phyloP scores from a whole-genome alignment of 2,888 invertebrate genomes.

The Anagyrus pseudococci region DNA sequence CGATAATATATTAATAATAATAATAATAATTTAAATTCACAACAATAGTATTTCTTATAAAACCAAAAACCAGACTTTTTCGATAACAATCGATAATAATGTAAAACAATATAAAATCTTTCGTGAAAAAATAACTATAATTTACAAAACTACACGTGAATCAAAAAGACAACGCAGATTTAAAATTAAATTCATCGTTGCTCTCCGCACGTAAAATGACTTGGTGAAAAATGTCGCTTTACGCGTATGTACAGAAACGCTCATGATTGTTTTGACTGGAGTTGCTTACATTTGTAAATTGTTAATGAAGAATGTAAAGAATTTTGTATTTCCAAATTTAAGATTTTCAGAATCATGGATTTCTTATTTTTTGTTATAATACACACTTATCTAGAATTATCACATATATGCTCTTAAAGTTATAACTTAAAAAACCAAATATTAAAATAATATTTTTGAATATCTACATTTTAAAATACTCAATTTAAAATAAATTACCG shows the following conservation, averaged over 20 bases:
- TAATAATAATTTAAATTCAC: conserved; percentile 37
- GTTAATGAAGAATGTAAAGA: neutral
- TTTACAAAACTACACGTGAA: conserved; percentile 23
- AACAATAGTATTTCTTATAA: conserved; percentile 38
- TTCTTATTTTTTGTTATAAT: neutral
- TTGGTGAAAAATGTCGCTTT: conserved; percentile 36
- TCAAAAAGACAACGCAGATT: conserved; percentile 29
- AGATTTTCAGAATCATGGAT: no score
- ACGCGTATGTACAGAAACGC: conserved; percentile 38
- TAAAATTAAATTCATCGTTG: conserved; percentile 37
- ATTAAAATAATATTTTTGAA: no score
- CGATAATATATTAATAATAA: conserved; percentile 29
- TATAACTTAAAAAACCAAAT: no score
- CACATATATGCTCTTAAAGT: neutral
- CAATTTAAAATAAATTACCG: no score
- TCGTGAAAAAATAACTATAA: conserved; percentile 30
- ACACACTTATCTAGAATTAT: neutral
- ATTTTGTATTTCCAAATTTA: no score
- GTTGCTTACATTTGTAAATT: conserved; percentile 19
- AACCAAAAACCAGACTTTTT: conserved; percentile 34
- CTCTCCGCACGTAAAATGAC: conserved; percentile 37
- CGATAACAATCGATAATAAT: conserved; percentile 34
- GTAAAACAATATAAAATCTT: conserved; percentile 39
- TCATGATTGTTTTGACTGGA: conserved; percentile 29
- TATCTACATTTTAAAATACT: no score